Conservation (phyloP, 2,888 invertebrate species). For the Drosophila tripunctata region DNA sequence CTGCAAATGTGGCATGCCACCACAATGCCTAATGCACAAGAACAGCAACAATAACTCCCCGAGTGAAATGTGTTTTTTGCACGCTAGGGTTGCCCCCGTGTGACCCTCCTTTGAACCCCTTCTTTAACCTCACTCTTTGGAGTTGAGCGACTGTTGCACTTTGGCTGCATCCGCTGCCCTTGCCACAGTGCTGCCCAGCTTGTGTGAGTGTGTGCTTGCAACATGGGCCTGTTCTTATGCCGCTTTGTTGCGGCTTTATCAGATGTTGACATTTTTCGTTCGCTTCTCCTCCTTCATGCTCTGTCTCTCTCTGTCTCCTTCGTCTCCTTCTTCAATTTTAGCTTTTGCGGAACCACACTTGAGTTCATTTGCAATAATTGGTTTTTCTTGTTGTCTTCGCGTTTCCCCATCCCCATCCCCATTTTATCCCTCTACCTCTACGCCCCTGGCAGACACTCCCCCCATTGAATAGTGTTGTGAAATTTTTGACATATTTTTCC, state of each 20-base stretch:
- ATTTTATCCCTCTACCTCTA: no score
- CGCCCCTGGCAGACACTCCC: not conserved
- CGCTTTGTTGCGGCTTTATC: conserved; percentile 65
- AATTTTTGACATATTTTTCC: conserved; percentile 69
- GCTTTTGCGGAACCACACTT: conserved; percentile 82
- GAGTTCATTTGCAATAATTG: conserved; percentile 83
- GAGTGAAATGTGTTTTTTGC: conserved; percentile 39
- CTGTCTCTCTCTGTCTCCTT: not conserved
- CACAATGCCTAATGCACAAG: not conserved
- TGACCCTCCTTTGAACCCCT: not conserved
- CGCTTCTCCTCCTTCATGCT: not conserved
- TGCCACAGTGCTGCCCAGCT: conserved; percentile 29
- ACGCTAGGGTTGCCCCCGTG: conserved; percentile 46
- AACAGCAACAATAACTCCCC: conserved; percentile 8
- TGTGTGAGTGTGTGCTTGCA: conserved; percentile 14
- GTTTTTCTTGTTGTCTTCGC: conserved; percentile 79
- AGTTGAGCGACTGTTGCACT: conserved; percentile 68
- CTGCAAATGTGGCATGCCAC: conserved; percentile 40
- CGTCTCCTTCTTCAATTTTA: not conserved
- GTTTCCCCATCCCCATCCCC: conserved; percentile 2
- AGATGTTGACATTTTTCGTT: conserved; percentile 75
- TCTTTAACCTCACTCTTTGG: not conserved
- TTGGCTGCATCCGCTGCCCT: conserved; percentile 60
- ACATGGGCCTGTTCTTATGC: conserved; percentile 19
- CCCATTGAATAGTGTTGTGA: conserved; percentile 47